These are phyloP conservation scores for Congeria kusceri DNA, from an alignment of 2,888 invertebrate species.

Conservation along the genomic window DNA sequence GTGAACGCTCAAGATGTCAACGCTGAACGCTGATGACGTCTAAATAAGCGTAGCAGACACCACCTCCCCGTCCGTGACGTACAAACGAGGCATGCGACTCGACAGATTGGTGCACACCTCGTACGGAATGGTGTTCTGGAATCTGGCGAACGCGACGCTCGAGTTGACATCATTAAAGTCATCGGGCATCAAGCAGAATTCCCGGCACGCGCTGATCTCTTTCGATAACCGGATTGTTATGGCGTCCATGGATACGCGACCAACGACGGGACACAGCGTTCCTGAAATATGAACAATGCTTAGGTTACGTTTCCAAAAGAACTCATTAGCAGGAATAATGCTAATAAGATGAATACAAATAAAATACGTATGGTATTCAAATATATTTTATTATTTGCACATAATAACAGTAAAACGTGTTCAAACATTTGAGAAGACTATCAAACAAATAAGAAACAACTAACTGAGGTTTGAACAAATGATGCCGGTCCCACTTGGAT, in stretches of 20 bases:
- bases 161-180: slow-evolving; percentile 63
- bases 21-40: too few species aligned
- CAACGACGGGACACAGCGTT: slow-evolving; percentile 60
- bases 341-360: too few species aligned
- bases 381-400: too few species aligned
- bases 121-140: slow-evolving; percentile 67
- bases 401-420: too few species aligned
- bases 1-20: too few species aligned
- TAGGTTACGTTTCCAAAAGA: too few species aligned
- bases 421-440: too few species aligned
- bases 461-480: too few species aligned
- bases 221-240: slow-evolving; percentile 65
- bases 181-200: slow-evolving; percentile 58
- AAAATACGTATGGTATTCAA: too few species aligned
- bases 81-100: slow-evolving; percentile 63
- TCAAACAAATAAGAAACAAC: too few species aligned
- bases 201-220: slow-evolving; percentile 34
- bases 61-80: slow-evolving; percentile 20
- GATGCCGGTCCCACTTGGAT: too few species aligned
- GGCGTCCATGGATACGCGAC: slow-evolving; percentile 73
- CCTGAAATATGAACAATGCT: slow-evolving; percentile 42
- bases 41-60: neutral
- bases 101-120: slow-evolving; percentile 68
- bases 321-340: too few species aligned
- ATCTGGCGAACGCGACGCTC: slow-evolving; percentile 51